Percentiles rank a stretch among this genome's conserved stretches.
These are phyloP conservation scores for Campoletis raptor DNA, from an alignment of 2,888 invertebrate species.

Conservation along the genomic window DNA sequence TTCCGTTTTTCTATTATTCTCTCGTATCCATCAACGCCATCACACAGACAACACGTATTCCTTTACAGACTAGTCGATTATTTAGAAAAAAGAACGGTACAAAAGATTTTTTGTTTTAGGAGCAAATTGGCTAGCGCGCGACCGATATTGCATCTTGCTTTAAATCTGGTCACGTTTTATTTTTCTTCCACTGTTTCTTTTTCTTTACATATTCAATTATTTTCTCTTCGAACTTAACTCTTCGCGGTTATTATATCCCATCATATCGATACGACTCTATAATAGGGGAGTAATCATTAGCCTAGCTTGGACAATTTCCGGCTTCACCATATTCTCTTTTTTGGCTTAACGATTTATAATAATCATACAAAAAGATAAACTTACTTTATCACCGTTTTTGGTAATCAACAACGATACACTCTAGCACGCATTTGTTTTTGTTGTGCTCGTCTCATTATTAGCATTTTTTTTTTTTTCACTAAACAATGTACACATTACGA, in stretches of 20 bases:
- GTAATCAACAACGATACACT: conserved; percentile 65
- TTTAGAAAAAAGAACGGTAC: conserved; percentile 82
- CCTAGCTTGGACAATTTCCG: conserved; percentile 63
- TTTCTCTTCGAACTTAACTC: conserved; percentile 49
- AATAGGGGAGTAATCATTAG: conserved; percentile 76
- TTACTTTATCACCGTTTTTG: conserved; percentile 59
- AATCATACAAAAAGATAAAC: conserved; percentile 63
- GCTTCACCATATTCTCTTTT: conserved; percentile 39
- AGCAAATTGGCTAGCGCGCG: conserved; percentile 81
- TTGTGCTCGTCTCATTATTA: neutral
- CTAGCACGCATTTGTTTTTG: conserved; percentile 47
- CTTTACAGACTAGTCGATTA: conserved; percentile 77
- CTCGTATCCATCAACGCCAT: conserved; percentile 55
- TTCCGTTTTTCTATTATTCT: conserved; percentile 53
- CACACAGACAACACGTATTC: conserved; percentile 71
- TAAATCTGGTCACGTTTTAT: conserved; percentile 57
- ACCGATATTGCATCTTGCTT: conserved; percentile 58
- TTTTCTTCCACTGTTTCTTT: conserved; percentile 36
- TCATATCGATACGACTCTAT: conserved; percentile 75
- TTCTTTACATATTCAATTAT: conserved; percentile 47
- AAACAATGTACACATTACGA: conserved; percentile 63
- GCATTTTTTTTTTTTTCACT: conserved; percentile 26
- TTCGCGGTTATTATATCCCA: conserved; percentile 64
- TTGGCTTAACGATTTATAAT: conserved; percentile 60
- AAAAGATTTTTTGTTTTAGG: conserved; percentile 78